Conservation (phyloP, 2,888 invertebrate species). For the Gisinianus flammeolus region DNA sequence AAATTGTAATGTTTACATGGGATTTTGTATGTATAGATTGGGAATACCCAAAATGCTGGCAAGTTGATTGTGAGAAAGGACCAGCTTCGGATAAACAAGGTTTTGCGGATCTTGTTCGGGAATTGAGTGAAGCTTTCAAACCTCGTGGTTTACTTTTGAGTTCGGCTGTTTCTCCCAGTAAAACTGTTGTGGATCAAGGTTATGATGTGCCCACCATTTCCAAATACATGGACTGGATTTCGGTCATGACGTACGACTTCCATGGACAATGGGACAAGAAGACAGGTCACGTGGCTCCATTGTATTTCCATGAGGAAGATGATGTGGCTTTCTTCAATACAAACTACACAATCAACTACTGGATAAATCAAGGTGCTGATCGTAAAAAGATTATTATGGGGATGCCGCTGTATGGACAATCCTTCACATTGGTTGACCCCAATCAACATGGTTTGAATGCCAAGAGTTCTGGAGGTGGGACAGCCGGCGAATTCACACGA, state of each 20-base stretch:
- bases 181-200: conserved; percentile 79
- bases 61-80: conserved; percentile 80
- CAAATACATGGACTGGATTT: conserved; percentile 83
- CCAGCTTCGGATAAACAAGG: conserved; percentile 79
- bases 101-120: conserved; percentile 76
- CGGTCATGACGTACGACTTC: conserved; percentile 89
- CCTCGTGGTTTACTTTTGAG: conserved; percentile 77
- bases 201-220: conserved; percentile 81
- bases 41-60: conserved; percentile 67
- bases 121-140: conserved; percentile 74
- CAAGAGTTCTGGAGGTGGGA: conserved; percentile 83
- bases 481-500: conserved; percentile 85
- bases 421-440: conserved; percentile 77
- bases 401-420: conserved; percentile 87
- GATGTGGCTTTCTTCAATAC: conserved; percentile 79
- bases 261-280: conserved; percentile 74
- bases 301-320: conserved; percentile 78
- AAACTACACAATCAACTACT: conserved; percentile 85
- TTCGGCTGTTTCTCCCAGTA: conserved; percentile 84
- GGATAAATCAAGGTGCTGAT: conserved; percentile 81
- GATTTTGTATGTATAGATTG: neutral
- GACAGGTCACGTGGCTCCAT: conserved; percentile 87
- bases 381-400: conserved; percentile 81
- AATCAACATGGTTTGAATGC: conserved; percentile 73
- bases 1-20: no score